Evolutionary conservation across 2,888 invertebrate species (phyloP), one percentile per base, ranked within the genome.

Genomic region (Stomorhina lunata): DNA sequence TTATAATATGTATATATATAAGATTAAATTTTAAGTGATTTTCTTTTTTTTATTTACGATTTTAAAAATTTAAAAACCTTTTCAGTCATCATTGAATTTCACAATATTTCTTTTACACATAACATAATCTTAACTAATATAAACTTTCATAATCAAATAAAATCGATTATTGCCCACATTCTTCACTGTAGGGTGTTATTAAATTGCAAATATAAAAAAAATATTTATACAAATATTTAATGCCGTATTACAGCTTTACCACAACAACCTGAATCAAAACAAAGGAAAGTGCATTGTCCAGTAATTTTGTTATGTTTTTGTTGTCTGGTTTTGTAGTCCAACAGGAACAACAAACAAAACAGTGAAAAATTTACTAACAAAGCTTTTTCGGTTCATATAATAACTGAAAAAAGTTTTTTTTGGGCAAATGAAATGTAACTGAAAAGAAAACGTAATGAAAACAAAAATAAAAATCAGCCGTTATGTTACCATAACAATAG

Each of bases 241-340:
- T n/a, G 0, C 0, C 4, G 43, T 37, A 20, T 15, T 59, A 25
- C 12, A 53, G 65, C 61, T 71, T 66, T 40, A 40, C 57, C 15
- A 61, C 75, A 76, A 45, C 55, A 57, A 76, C 40, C 57, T 63
- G 66, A 69, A 20, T 9, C 63, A 69, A 72, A 77, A 81, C 81
- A 78, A 77, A 81, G 77, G 10, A 72, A 73, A 68, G 68, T 72
- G 55, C 61, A 68, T 55, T 45, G 72, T 25, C 45, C 72, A 55
- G 22, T 34, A 27, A 48, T 53, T 25, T 57, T 12, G 45, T 34
- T n/a, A n/a, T n/a, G n/a, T n/a, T n/a, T n/a, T n/a, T 48, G 20
- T 79, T 45, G 20, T 63, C 29, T 55, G 3, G 43, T 57, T 40
- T 37, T 78, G 17, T 69, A 32, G 48, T 72, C 25, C 29, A 59